These are phyloP conservation scores for Podarcis cretensis DNA, from an alignment of 2,113 vertebrate genomes.

Conservation along the genomic window DNA sequence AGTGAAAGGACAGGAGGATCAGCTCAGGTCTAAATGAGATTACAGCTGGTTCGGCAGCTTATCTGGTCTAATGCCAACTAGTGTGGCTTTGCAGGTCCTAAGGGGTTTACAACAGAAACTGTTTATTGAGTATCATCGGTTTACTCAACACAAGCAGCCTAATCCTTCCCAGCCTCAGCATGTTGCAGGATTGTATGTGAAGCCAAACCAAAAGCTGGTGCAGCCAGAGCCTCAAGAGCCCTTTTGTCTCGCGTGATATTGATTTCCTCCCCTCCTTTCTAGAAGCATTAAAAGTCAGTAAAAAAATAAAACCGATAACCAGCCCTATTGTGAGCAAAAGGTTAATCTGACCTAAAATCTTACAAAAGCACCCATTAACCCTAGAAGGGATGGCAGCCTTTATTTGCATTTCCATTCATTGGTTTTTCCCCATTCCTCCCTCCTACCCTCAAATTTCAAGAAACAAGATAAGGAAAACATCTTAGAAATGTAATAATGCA, in stretches of 20 bases:
- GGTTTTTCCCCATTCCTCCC: constrained; percentile 7
- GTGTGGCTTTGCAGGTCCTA: constrained; percentile 90
- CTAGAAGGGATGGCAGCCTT: constrained; percentile 67
- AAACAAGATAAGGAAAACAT: constrained; percentile 64
- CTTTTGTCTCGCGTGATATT: constrained; percentile 78
- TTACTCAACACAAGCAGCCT: constrained; percentile 86
- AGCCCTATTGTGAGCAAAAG: constrained; percentile 77
- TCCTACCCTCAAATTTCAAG: constrained; percentile 66
- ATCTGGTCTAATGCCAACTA: constrained; percentile 98
- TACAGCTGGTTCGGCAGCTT: constrained; percentile 99
- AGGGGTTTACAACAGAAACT: constrained; percentile 89
- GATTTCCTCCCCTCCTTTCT: constrained; percentile 76
- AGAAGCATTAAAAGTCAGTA: constrained; percentile 78
- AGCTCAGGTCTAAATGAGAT: constrained; percentile 99
- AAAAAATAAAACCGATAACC: constrained; percentile 76
- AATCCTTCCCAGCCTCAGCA: constrained; percentile 84
- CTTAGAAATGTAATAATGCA: constrained; percentile 59
- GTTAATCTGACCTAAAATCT: constrained; percentile 83
- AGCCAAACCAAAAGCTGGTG: constrained; percentile 75
- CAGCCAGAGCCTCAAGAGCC: constrained; percentile 77
- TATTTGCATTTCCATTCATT: constrained; percentile 61
- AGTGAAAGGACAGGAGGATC: constrained; percentile 96
- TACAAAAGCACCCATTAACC: constrained; percentile 82
- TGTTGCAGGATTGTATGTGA: constrained; percentile 80
- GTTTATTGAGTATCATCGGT: constrained; percentile 89